Base-by-base conservation (phyloP, 2,888 invertebrate genomes). In the Scaptomyza flava region DNA sequence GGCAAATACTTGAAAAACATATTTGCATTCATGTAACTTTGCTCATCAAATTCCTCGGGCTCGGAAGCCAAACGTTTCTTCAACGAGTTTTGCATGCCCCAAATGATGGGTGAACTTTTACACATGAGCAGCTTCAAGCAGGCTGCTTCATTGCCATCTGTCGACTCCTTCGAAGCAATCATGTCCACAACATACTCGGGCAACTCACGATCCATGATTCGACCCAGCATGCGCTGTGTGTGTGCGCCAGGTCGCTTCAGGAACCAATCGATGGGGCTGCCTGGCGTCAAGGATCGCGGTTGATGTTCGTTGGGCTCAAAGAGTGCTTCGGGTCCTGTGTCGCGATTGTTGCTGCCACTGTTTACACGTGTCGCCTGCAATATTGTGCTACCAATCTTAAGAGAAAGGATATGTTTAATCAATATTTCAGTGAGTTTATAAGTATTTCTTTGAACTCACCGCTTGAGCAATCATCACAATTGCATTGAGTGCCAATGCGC, bases 391-490 rank as follows among this genome's bases (percentile, higher is more conserved):
- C 92, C 91, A 68, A 91, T 80, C 75, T 77, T 14, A 9, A 14
- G 31, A 9, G 11, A 23, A 3, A 23, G 17, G 17, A 17, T 17
- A 17, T 17, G 17, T 23, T 23, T 4, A 23, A 23, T 23, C 23
- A 23, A 23, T 3, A 4, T 23, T 23, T 23, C 23, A 23, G 23
- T 23, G 4, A 23, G 2, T 23, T 17, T 17, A 17, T 17, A 17
- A 17, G 17, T 23, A 4, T 23, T 23, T 23, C 4, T 23, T 23
- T 23, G 23, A 23, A 17, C 93, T 93, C 92, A 96, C 97, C 94
- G 96, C 93, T 92, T 97, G 96, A 1, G 97, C 96, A 14, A 97
- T 93, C 91, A 96, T 96, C 72, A 97, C 95, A 14, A 97, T 93
- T 20, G 96, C 96, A 90, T 97, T 97, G 14, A 97, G 94, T 12